Conservation (phyloP, 2,113 vertebrate species). For the Origma solitaria region DNA sequence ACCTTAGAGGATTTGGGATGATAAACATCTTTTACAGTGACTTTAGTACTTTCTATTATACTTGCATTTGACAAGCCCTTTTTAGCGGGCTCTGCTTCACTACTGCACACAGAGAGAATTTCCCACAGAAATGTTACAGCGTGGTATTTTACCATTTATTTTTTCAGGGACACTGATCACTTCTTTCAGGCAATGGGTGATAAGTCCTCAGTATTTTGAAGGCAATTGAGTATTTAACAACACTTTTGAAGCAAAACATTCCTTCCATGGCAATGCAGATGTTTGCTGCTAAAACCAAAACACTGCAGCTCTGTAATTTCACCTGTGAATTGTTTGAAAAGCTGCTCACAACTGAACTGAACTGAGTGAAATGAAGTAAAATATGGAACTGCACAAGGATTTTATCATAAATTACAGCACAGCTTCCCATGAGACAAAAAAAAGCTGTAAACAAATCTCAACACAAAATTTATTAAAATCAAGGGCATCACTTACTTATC, state of each 20-base stretch:
- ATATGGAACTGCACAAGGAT: background rate
- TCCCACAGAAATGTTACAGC: background rate
- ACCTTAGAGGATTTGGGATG: conserved; percentile 13
- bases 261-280: background rate
- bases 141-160: background rate
- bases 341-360: background rate
- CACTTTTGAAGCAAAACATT: background rate
- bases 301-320: background rate
- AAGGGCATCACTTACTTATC: conserved; percentile 72
- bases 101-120: background rate
- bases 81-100: background rate
- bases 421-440: background rate
- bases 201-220: background rate
- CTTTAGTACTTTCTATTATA: background rate
- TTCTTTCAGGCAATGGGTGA: background rate
- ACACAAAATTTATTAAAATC: background rate
- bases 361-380: background rate
- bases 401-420: background rate
- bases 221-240: background rate
- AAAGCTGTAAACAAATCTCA: background rate
- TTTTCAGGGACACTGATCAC: background rate
- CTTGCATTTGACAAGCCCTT: background rate
- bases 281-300: background rate
- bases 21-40: conserved; percentile 15
- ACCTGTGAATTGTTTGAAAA: background rate